Evolutionary conservation across 2,797 vertebrate genomes (phyloP), one percentile per base, ranked within the genome.

Genomic region (Simalia tracyae): DNA sequence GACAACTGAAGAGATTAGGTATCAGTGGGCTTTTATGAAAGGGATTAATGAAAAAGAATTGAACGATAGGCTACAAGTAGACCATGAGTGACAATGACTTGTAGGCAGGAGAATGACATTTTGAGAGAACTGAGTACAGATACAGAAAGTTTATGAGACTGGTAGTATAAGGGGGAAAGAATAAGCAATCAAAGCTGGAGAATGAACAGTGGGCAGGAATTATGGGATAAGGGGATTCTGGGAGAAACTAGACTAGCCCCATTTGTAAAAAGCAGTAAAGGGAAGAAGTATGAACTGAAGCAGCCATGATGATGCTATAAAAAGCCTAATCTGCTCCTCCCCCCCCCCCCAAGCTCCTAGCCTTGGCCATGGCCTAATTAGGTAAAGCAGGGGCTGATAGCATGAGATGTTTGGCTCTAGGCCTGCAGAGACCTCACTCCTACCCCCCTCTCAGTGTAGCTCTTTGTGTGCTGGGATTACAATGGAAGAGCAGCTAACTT

Each of bases 401-500:
- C 57, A 90, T 89, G 96, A 24, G 96, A 96, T 97, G 95, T 95
- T 95, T 97, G 96, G 96, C 95, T 31, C 7, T 93, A 95, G 96
- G 94, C 96, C 86, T 93, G 93, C 56, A 17, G 93, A 84, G 2
- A 90, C 95, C 76, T 89, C 1, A 19, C 92, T 17, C 86, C 92
- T 68, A 72, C 24, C 90, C 56, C 93, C 94, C 93, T 88, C 95
- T 88, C 68, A 93, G 91, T 87, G 64, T 26, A 54, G 92, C 92
- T 95, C 96, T 97, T 97, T 97, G 97, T 97, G 93, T 95, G 95
- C 95, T 94, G 95, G 95, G 96, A 97, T 97, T 96, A 97, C 96
- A 96, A 96, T 97, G 94, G 96, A 61, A 95, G 92, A 94, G 90
- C 90, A 0, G 94, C 96, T 97, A 97, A 96, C 97, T 97, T 96